A percentile compares a stretch with the other conserved stretches of the same genome.
phyloP scores from a whole-genome alignment of 2,888 invertebrate species.

The Agrotis puta region DNA sequence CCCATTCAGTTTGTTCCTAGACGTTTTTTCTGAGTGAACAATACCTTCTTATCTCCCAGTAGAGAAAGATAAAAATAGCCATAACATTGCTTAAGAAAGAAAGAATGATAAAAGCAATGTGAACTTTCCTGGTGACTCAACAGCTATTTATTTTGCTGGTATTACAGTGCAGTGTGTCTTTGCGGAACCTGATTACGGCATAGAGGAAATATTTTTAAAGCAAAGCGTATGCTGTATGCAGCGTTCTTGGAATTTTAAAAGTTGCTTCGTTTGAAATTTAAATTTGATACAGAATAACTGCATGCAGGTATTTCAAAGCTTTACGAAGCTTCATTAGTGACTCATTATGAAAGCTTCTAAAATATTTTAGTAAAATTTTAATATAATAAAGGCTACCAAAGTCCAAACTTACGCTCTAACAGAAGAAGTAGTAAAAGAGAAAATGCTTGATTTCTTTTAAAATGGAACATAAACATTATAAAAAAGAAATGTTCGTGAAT shows the following conservation, averaged over 20 bases:
- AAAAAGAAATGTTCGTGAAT: background rate
- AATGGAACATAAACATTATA: background rate
- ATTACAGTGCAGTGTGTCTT: constrained; percentile 34
- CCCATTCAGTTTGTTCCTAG: constrained; percentile 22
- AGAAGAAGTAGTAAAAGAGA: too few species aligned
- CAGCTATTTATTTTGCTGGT: constrained; percentile 33
- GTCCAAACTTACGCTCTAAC: background rate
- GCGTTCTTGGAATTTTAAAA: constrained; percentile 48
- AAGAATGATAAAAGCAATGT: constrained; percentile 37
- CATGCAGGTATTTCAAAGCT: background rate
- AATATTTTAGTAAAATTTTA: background rate
- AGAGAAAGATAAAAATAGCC: constrained; percentile 32
- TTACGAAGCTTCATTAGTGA: constrained; percentile 14
- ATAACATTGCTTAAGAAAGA: constrained; percentile 22
- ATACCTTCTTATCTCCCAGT: constrained; percentile 25
- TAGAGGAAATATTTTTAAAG: constrained; percentile 52
- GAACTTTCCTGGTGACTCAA: constrained; percentile 44
- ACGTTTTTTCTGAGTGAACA: constrained; percentile 2
- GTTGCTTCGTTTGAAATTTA: constrained; percentile 47
- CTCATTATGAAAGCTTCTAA: background rate
- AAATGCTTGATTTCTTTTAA: background rate
- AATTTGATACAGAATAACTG: constrained; percentile 18
- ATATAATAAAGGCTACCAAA: background rate
- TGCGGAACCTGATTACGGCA: constrained; percentile 47
- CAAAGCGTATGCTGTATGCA: constrained; percentile 25